Base-by-base conservation (phyloP, 2,888 invertebrate genomes). In the Tachina fera region DNA sequence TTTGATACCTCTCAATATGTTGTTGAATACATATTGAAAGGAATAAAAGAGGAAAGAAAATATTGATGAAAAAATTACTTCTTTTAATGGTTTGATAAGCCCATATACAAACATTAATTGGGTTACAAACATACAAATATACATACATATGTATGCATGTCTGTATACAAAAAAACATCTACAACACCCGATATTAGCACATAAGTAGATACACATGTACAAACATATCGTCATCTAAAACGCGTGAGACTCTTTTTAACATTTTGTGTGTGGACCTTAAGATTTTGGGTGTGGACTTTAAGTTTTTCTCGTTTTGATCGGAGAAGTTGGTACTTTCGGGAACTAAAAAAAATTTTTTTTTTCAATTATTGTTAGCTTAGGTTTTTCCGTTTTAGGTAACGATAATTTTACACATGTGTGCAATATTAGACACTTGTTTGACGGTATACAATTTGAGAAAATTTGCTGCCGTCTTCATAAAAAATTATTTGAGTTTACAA, bases 1-100 rank as follows among this genome's bases (percentile, higher is more conserved):
- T 82, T 82, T 82, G 78, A 82, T 85, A 75, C 85, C 85, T 53
- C 80, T 84, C 81, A 78, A 85, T 85, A 77, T 76, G 72, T 74
- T 77, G 72, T 72, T 84, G 85, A 80, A 71, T 49, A 51, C 76
- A 84, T 78, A 78, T 77, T 83, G 53, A 68, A 81, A 80, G 53
- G 65, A 65, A 81, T 67, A 22, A 53, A 68, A 74, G 56, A 43
- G 74, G 13, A 45, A 75, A 49, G 13, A 76, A 63, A 16, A 63
- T 56, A 67, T 67, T 45, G 39, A 56, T 22, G 45, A 67, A 53
- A 45, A 68, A 51, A 53, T 47, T 13, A 72, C 14, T 11, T 49
- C 63, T 61, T 74, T 71, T 74, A 84, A 72, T 80, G 78, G 74
- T 79, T 85, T 85, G 75, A 85, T 82, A 79, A 85, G 70, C 70